These are phyloP conservation scores for Pachypsylla venusta DNA, from an alignment of 1,140 invertebrate species.

Conservation along the genomic window DNA sequence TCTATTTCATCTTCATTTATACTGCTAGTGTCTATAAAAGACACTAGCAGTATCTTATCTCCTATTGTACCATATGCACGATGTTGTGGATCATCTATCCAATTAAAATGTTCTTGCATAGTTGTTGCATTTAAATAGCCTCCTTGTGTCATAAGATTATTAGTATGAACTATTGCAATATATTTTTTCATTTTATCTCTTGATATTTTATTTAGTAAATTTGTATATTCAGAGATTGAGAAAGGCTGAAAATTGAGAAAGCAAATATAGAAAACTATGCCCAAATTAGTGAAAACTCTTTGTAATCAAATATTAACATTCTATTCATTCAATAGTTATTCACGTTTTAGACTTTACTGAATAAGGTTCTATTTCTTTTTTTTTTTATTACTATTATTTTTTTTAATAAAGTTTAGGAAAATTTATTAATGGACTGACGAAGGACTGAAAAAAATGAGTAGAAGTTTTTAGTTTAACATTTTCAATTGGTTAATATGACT, in stretches of 20 bases:
- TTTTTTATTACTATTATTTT: no score
- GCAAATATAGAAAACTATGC: no score
- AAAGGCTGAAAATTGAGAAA: conserved; percentile 2
- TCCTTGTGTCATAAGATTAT: background rate
- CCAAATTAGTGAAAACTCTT: no score
- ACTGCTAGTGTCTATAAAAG: background rate
- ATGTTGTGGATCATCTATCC: background rate
- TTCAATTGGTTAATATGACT: no score
- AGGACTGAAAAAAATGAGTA: no score
- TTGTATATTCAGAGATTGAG: background rate
- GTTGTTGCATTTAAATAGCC: background rate
- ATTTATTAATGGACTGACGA: no score
- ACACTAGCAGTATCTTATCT: background rate
- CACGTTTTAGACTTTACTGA: no score
- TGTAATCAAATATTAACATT: no score
- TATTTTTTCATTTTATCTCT: background rate
- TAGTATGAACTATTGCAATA: background rate
- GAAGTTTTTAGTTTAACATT: no score
- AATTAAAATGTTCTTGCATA: background rate
- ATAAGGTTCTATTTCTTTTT: no score
- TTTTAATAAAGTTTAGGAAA: no score
- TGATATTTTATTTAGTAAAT: background rate
- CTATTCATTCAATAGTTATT: no score
- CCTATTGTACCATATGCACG: background rate
- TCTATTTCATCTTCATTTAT: background rate